Evolutionary conservation across 2,888 invertebrate species (phyloP).

Genomic region (Tenthredo notha): DNA sequence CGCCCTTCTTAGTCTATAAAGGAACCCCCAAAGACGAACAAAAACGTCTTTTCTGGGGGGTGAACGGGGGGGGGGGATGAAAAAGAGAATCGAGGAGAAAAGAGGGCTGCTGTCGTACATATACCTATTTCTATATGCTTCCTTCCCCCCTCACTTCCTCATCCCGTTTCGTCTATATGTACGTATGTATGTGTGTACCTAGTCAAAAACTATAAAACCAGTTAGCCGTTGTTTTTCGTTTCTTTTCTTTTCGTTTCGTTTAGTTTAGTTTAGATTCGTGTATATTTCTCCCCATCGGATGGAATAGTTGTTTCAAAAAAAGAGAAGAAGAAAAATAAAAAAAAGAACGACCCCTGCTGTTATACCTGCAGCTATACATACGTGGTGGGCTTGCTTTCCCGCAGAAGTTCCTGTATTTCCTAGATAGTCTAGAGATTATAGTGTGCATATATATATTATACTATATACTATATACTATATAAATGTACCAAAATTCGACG

Average conservation of each 20-base stretch:
- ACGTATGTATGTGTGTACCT: background rate
- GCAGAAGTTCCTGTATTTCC: background rate
- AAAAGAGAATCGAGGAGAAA: background rate
- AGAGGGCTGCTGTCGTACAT: background rate
- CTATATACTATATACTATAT: no score
- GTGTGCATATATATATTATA: background rate
- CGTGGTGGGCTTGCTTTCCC: background rate
- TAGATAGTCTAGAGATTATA: no score
- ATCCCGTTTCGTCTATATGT: background rate
- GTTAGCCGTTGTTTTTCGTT: slow-evolving; percentile 54
- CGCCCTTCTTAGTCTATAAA: slow-evolving; percentile 44
- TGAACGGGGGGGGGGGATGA: slow-evolving; percentile 60
- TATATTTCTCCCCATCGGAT: background rate
- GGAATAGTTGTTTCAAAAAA: background rate
- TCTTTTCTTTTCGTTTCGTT: background rate
- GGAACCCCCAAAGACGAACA: slow-evolving; percentile 58
- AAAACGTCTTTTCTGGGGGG: slow-evolving; percentile 68
- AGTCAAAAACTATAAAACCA: slow-evolving; percentile 60
- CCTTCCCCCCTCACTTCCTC: background rate
- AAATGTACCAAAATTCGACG: background rate
- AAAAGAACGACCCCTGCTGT: slow-evolving; percentile 14
- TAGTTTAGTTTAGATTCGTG: background rate
- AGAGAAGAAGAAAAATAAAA: background rate
- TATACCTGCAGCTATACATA: background rate
- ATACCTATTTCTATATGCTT: background rate